Evolutionary conservation across 2,113 vertebrate species (phyloP).

Genomic region (Tragelaphus buxtoni): DNA sequence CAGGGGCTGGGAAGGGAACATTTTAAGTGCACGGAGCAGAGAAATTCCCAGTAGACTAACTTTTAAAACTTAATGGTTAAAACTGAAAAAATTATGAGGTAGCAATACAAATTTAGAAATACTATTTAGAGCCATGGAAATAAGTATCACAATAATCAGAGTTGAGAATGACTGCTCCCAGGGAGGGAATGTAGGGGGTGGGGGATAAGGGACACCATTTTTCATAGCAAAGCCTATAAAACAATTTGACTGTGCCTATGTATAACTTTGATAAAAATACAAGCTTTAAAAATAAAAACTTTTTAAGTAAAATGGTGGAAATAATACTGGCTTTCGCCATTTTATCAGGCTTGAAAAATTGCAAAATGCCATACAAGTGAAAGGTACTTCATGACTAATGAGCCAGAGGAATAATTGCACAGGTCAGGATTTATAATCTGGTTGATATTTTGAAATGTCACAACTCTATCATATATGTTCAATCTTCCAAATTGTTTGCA

Average conservation of each 20-base stretch:
- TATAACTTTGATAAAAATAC: neutral
- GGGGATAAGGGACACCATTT: neutral
- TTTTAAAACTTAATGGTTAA: neutral
- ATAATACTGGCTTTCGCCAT: neutral
- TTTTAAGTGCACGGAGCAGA: neutral
- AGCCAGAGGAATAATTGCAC: neutral
- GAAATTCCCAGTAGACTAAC: neutral
- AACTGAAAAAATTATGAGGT: neutral
- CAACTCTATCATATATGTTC: conserved; percentile 17
- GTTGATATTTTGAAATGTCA: conserved; percentile 68
- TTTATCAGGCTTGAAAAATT: neutral
- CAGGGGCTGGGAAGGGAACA: neutral
- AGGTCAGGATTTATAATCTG: conserved; percentile 55
- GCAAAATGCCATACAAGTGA: neutral
- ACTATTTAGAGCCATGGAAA: neutral
- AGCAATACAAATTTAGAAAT: neutral
- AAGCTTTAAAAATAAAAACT: conserved; percentile 17
- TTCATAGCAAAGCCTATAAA: neutral
- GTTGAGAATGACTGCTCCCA: neutral
- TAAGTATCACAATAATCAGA: neutral
- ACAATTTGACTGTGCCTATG: neutral
- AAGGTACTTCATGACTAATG: conserved; percentile 30
- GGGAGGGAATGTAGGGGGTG: neutral
- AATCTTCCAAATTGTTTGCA: conserved; percentile 51
- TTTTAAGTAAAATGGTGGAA: neutral